These are phyloP conservation scores for Mus minutoides DNA, from an alignment of 2,797 vertebrate genomes.

Conservation along the genomic window DNA sequence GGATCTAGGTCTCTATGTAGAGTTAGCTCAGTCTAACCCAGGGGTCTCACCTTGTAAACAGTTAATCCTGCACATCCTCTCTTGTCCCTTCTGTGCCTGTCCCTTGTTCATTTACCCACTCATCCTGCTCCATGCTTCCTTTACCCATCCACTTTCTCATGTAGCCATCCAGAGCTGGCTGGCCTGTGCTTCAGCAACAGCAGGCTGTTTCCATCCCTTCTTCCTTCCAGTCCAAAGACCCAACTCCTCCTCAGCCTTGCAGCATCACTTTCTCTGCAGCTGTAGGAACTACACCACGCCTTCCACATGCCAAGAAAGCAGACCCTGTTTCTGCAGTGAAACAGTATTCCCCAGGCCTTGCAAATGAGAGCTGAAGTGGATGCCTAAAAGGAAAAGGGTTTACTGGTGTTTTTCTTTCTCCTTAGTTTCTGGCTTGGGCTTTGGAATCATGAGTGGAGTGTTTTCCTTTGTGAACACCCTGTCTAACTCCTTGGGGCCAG, in stretches of 20 bases:
- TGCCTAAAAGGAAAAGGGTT: neutral
- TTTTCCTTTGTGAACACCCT: slow-evolving; percentile 94
- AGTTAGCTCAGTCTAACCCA: neutral
- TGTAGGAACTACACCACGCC: neutral
- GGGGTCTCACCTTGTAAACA: neutral
- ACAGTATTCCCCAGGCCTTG: neutral
- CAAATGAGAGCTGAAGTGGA: slow-evolving; percentile 47
- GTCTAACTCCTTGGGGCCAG: slow-evolving; percentile 92
- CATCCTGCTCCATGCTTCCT: neutral
- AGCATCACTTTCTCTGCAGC: neutral
- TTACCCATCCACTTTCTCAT: neutral
- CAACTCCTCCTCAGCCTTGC: neutral
- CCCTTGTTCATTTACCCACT: slow-evolving; percentile 7
- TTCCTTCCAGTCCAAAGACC: neutral
- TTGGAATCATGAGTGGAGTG: slow-evolving; percentile 94
- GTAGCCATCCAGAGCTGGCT: neutral
- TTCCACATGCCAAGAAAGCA: neutral
- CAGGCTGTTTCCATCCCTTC: neutral
- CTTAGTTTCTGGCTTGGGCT: slow-evolving; percentile 92
- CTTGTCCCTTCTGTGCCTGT: neutral
- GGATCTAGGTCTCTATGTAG: neutral
- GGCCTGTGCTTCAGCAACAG: neutral
- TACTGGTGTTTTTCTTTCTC: slow-evolving; percentile 64
- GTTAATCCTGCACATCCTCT: neutral
- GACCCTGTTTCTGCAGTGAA: neutral